A percentile compares a stretch with the other conserved stretches of the same genome.
Evolutionary conservation across 2,113 vertebrate species (phyloP).

Genomic region (Empidonax traillii): DNA sequence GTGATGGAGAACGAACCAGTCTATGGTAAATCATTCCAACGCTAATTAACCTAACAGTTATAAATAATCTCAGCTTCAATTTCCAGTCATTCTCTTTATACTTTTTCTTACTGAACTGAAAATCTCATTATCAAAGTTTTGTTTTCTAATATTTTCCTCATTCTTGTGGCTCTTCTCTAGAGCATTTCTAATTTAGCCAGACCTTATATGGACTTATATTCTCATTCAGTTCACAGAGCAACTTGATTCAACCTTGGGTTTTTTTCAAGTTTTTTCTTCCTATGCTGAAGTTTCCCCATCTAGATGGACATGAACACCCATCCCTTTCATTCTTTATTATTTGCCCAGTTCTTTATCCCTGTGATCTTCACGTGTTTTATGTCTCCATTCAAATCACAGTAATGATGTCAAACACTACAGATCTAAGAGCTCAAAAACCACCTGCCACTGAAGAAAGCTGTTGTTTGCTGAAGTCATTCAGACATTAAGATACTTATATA

Average conservation of each 20-base stretch:
- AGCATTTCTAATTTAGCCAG: not conserved
- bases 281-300: not conserved
- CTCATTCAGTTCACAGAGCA: not conserved
- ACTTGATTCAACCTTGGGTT: not conserved
- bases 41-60: not conserved
- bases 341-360: not conserved
- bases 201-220: not conserved
- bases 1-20: not conserved
- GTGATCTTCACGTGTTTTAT: not conserved
- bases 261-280: not conserved
- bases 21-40: not conserved
- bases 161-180: not conserved
- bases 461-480: not conserved
- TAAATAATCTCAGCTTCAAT: conserved; percentile 13
- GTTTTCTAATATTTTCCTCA: not conserved
- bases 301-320: not conserved
- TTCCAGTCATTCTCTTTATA: not conserved
- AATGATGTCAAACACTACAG: not conserved
- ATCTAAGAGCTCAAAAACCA: not conserved
- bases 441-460: not conserved
- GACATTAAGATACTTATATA: not conserved
- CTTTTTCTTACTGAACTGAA: conserved; percentile 6
- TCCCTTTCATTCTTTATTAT: not conserved
- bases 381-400: not conserved
- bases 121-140: conserved; percentile 10